Percentiles rank a stretch among this genome's conserved stretches.
phyloP scores from a whole-genome alignment of 1,140 invertebrate species.

The Drosophila nasuta region DNA sequence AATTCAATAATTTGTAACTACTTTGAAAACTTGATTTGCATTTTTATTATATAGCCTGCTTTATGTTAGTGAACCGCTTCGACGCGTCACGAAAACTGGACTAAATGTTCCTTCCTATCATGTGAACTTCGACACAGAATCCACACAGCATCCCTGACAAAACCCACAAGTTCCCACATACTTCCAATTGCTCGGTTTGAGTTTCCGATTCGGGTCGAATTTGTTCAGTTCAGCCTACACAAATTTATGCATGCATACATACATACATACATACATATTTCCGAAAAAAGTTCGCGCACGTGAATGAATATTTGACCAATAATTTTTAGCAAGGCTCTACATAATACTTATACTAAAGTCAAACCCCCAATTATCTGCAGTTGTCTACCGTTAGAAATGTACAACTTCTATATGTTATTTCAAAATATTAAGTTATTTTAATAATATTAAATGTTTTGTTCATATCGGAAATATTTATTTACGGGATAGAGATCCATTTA shows the following conservation, averaged over 20 bases:
- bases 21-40: constrained; percentile 2
- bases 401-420: no score
- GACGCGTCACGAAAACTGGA: constrained; percentile 27
- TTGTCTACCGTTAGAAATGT: not conserved
- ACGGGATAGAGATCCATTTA: no score
- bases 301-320: constrained; percentile 38
- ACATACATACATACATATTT: constrained; percentile 5
- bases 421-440: no score
- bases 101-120: constrained; percentile 16
- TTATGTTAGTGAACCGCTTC: constrained; percentile 19
- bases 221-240: constrained; percentile 1
- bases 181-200: constrained; percentile 16
- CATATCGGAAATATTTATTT: no score
- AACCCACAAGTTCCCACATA: constrained; percentile 13
- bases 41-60: not conserved
- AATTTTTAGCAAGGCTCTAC: constrained; percentile 33
- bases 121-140: constrained; percentile 20
- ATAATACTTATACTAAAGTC: no score
- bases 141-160: constrained; percentile 26
- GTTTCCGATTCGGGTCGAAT: not conserved
- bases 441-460: no score
- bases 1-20: not conserved
- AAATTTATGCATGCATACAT: not conserved
- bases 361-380: not conserved
- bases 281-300: constrained; percentile 32